A percentile compares a stretch with the other conserved stretches of the same genome.
These are phyloP conservation scores for Coboldia fuscipes DNA, from an alignment of 1,140 invertebrate species.

Conservation along the genomic window DNA sequence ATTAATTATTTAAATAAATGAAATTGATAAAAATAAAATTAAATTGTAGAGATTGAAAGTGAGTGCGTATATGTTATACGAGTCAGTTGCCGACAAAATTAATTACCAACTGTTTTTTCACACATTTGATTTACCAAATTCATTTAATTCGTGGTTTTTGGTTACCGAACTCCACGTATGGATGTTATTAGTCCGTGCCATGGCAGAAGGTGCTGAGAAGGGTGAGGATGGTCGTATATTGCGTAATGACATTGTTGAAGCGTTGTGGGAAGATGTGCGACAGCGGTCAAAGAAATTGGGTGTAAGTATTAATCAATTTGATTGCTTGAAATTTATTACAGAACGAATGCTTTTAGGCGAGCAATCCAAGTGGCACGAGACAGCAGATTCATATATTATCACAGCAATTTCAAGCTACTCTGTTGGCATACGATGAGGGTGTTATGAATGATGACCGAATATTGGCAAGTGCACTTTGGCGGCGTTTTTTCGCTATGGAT, in stretches of 20 bases:
- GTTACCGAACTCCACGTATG: slow-evolving; percentile 69
- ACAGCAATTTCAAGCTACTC: slow-evolving; percentile 59
- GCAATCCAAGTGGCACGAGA: slow-evolving; percentile 28
- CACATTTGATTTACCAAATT: slow-evolving; percentile 49
- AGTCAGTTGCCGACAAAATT: slow-evolving; percentile 35
- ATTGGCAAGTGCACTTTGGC: slow-evolving; percentile 66
- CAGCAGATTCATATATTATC: slow-evolving; percentile 35
- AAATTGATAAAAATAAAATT: not conserved
- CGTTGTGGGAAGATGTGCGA: slow-evolving; percentile 63
- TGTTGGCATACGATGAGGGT: slow-evolving; percentile 74
- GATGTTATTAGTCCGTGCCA: slow-evolving; percentile 52
- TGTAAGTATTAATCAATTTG: slow-evolving; percentile 23
- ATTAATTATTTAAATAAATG: not conserved
- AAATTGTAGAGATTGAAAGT: slow-evolving; percentile 31
- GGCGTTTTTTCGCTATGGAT: slow-evolving; percentile 43
- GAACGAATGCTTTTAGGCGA: slow-evolving; percentile 21
- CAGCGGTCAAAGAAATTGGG: slow-evolving; percentile 45
- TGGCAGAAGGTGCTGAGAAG: slow-evolving; percentile 39
- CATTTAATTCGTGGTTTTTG: slow-evolving; percentile 64
- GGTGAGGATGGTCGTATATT: slow-evolving; percentile 39
- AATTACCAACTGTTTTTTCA: slow-evolving; percentile 34
- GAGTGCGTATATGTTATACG: slow-evolving; percentile 35
- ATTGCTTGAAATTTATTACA: not conserved
- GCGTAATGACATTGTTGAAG: slow-evolving; percentile 50
- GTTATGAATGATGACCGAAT: slow-evolving; percentile 43